These are phyloP conservation scores for Phenacoccus solenopsis DNA, from an alignment of 1,140 invertebrate genomes.

Conservation along the genomic window DNA sequence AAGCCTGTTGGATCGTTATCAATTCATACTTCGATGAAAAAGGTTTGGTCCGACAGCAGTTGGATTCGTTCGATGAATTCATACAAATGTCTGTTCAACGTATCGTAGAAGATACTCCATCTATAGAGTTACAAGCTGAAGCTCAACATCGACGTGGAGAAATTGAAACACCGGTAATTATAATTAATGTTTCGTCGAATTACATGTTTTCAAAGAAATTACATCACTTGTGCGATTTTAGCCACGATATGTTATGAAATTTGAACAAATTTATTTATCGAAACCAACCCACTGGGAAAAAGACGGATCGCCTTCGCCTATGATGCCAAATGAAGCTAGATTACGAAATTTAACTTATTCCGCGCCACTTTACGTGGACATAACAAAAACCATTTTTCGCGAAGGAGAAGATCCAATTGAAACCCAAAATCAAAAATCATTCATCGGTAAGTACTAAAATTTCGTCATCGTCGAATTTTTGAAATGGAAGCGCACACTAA, in stretches of 20 bases:
- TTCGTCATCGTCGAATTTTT: neutral
- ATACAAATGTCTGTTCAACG: conserved; percentile 99
- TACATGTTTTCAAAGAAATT: too few species aligned
- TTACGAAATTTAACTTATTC: conserved; percentile 83
- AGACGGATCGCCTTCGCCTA: conserved; percentile 92
- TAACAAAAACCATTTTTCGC: conserved; percentile 87
- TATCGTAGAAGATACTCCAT: conserved; percentile 96
- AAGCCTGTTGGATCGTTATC: conserved; percentile 99
- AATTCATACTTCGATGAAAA: conserved; percentile 99
- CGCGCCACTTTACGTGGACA: conserved; percentile 95
- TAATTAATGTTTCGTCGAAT: too few species aligned
- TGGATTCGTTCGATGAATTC: conserved; percentile 99
- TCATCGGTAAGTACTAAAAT: conserved; percentile 55
- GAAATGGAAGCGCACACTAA: too few species aligned
- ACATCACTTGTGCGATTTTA: conserved; percentile 33
- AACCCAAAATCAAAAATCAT: conserved; percentile 92
- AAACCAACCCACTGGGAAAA: conserved; percentile 99
- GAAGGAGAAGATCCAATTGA: conserved; percentile 83
- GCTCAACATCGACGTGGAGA: conserved; percentile 87
- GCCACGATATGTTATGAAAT: conserved; percentile 83
- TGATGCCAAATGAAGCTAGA: conserved; percentile 98
- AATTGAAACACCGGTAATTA: conserved; percentile 68
- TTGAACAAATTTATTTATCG: conserved; percentile 97
- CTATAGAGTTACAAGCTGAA: conserved; percentile 94
- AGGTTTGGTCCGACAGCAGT: conserved; percentile 92